A percentile compares a stretch with the other conserved stretches of the same genome.
These are phyloP conservation scores for Polypterus senegalus DNA, from an alignment of 2,113 vertebrate species.

Conservation along the genomic window DNA sequence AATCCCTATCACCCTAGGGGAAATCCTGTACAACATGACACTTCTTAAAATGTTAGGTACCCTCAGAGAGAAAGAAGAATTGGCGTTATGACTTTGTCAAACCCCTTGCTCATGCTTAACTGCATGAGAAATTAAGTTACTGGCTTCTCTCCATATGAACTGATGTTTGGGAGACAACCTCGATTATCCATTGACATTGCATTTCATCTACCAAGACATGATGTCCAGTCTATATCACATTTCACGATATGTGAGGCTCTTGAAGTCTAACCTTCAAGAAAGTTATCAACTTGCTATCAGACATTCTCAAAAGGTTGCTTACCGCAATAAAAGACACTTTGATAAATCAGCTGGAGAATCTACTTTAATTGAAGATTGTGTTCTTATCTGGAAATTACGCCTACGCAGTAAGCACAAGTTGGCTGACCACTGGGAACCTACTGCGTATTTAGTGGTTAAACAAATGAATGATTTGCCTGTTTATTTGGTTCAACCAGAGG, in stretches of 20 bases:
- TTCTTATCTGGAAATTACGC: slow-evolving; percentile 11
- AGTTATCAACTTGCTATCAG: slow-evolving; percentile 9
- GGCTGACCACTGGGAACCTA: slow-evolving; percentile 15
- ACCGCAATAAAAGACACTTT: slow-evolving; percentile 15
- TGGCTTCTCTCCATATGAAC: slow-evolving; percentile 10
- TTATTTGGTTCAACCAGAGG: too few relatives aligned
- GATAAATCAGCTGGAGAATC: slow-evolving; percentile 8
- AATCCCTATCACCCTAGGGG: slow-evolving; percentile 16
- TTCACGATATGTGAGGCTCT: slow-evolving; percentile 9
- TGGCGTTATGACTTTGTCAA: slow-evolving; percentile 1
- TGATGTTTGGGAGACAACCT: slow-evolving; percentile 22
- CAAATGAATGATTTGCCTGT: too few relatives aligned
- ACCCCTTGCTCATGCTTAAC: slow-evolving; percentile 20
- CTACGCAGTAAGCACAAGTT: slow-evolving; percentile 15
- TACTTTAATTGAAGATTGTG: slow-evolving; percentile 6
- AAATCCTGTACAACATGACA: slow-evolving; percentile 10
- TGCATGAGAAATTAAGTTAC: slow-evolving; percentile 15
- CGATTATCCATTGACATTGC: slow-evolving; percentile 16
- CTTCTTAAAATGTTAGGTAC: slow-evolving; percentile 15
- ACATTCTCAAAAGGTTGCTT: slow-evolving; percentile 10
- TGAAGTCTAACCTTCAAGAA: slow-evolving; percentile 1
- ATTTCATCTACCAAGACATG: slow-evolving; percentile 10
- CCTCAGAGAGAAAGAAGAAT: slow-evolving; percentile 13
- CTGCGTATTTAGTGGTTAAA: slow-evolving; percentile 4
- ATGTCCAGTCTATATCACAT: slow-evolving; percentile 6